These are phyloP conservation scores for Stramonita haemastoma DNA, from an alignment of 2,888 invertebrate genomes.

Conservation along the genomic window DNA sequence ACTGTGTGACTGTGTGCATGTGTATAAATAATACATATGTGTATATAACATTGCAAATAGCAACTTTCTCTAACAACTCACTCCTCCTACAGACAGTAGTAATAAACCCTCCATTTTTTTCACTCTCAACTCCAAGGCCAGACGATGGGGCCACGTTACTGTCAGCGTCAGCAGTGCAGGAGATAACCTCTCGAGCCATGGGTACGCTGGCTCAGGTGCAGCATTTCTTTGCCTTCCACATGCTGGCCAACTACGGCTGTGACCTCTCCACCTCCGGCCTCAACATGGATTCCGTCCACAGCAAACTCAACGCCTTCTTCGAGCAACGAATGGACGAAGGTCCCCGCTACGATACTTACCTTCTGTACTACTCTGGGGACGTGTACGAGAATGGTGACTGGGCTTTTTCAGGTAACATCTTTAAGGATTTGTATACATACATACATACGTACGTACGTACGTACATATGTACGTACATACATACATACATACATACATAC, in stretches of 20 bases:
- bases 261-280: slow-evolving; percentile 76
- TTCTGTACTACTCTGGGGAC: slow-evolving; percentile 76
- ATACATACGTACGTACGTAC: too few relatives aligned
- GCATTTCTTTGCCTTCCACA: slow-evolving; percentile 73
- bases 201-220: slow-evolving; percentile 69
- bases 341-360: slow-evolving; percentile 75
- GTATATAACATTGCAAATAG: too few relatives aligned
- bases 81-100: too few relatives aligned
- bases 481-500: too few relatives aligned
- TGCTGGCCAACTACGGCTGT: slow-evolving; percentile 76
- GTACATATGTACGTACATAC: too few relatives aligned
- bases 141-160: slow-evolving; percentile 64
- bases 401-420: slow-evolving; percentile 73
- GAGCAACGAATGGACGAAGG: slow-evolving; percentile 73
- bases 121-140: slow-evolving; percentile 55
- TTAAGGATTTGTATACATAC: background rate
- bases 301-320: slow-evolving; percentile 73
- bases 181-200: slow-evolving; percentile 67
- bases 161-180: slow-evolving; percentile 65
- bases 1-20: too few relatives aligned
- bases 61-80: too few relatives aligned
- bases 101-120: background rate
- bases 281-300: slow-evolving; percentile 64
- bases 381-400: slow-evolving; percentile 75
- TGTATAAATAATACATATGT: too few relatives aligned